Evolutionary conservation across 2,888 invertebrate species (phyloP).

Genomic region (Cybosia mesomella): DNA sequence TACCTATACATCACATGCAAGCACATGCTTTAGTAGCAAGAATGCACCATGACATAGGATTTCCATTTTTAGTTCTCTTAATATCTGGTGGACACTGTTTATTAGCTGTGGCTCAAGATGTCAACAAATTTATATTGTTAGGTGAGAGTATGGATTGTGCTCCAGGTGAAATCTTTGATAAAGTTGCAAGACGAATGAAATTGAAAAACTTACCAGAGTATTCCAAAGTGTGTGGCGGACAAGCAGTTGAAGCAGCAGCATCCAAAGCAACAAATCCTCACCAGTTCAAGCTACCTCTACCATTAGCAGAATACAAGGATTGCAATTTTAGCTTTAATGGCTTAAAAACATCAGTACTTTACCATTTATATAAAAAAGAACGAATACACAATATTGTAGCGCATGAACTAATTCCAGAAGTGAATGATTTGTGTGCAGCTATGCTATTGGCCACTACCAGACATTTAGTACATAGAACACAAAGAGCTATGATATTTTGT

Average conservation of each 20-base stretch:
- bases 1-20: constrained; percentile 99
- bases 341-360: constrained; percentile 89
- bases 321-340: constrained; percentile 98
- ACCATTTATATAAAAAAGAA: constrained; percentile 88
- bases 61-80: constrained; percentile 95
- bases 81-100: constrained; percentile 98
- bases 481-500: constrained; percentile 94
- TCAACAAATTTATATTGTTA: constrained; percentile 92
- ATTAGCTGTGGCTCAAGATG: constrained; percentile 91
- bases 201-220: constrained; percentile 92
- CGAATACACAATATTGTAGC: constrained; percentile 85
- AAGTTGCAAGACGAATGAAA: constrained; percentile 95
- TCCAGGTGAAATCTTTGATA: constrained; percentile 98
- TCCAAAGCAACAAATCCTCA: constrained; percentile 89
- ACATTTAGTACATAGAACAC: constrained; percentile 94
- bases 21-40: constrained; percentile 97
- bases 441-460: constrained; percentile 91
- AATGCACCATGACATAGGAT: constrained; percentile 90
- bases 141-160: constrained; percentile 94
- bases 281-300: constrained; percentile 89
- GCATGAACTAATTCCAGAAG: constrained; percentile 91
- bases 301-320: constrained; percentile 89
- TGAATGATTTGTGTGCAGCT: constrained; percentile 94
- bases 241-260: constrained; percentile 94
- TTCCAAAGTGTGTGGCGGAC: constrained; percentile 92